Evolutionary conservation across 2,113 vertebrate species (phyloP), one percentile per base, ranked within the genome.

Genomic region (Onychorhynchus coronatus): DNA sequence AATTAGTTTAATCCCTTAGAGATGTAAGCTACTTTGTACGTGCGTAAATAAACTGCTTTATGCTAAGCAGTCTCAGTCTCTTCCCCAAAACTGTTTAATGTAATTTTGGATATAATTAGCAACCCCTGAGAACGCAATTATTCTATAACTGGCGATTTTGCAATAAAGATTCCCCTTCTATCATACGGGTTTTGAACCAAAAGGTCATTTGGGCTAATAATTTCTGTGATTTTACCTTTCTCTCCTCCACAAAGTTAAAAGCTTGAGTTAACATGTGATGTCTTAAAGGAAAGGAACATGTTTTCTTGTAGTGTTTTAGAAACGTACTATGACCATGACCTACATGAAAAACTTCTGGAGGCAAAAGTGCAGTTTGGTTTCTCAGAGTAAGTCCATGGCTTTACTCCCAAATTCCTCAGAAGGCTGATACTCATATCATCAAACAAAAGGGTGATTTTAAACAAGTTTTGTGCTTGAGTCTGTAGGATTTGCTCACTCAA

Each of bases 71-170:
- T 55, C 37, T 91, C 78, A 20, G 46, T 17, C 71, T 91, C 71
- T 83, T 85, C 78, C 55, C 42, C 63, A 68, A 80, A 89, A 96
- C 15, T 85, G 71, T 87, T 91, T 82, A 61, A 89, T 95, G 58
- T 62, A 75, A 85, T 93, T 92, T 88, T 78, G 44, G 37, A 56
- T 90, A 81, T 72, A 96, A 94, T 88, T 83, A 93, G 85, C 44
- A 80, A 74, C 27, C 39, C 61, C 56, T 87, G 25, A 67, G 73
- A 94, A 94, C 0, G 1, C 61, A 72, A 72, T 93, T 92, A 89
- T 79, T 81, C 61, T 81, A 33, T 53, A 49, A 81, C 42, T 71
- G 50, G 28, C 27, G 70, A 62, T 84, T 88, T 33, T 88, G 44
- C 55, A 80, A 82, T 46, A 89, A 50, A 10, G 5, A 63, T n/a